Evolutionary conservation across 2,888 invertebrate genomes (phyloP).

Genomic region (Oscheius sp.): DNA sequence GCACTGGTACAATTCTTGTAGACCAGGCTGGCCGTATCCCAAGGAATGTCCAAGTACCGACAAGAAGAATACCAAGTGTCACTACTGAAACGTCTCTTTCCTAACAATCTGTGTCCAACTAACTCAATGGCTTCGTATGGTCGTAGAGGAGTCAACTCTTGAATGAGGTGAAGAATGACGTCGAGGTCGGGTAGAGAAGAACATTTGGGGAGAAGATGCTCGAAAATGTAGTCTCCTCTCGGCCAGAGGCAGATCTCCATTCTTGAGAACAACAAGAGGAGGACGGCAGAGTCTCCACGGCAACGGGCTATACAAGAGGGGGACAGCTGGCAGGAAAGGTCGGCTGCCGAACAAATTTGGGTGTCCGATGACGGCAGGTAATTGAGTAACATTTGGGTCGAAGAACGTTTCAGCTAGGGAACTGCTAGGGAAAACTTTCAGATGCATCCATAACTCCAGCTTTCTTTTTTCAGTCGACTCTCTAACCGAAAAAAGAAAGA

Average conservation of each 20-base stretch:
- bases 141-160: neutral
- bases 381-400: too few species aligned
- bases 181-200: neutral
- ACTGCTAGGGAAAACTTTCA: too few species aligned
- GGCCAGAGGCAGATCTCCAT: conserved; percentile 26
- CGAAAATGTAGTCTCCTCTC: conserved; percentile 14
- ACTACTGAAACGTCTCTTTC: neutral
- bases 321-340: too few species aligned
- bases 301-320: conserved; percentile 3
- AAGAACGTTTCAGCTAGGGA: too few species aligned
- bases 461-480: too few species aligned
- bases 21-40: neutral
- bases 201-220: conserved; percentile 6
- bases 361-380: too few species aligned
- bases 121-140: conserved; percentile 12
- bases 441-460: too few species aligned
- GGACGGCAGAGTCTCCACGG: conserved; percentile 15
- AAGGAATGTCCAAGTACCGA: conserved; percentile 16
- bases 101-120: neutral
- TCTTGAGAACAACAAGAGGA: neutral
- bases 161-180: neutral
- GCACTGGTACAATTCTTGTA: conserved; percentile 1
- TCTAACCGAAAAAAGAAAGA: too few species aligned
- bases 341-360: too few species aligned
- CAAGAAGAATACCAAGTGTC: conserved; percentile 9